A percentile compares a stretch with the other conserved stretches of the same genome.
Evolutionary conservation across 2,888 invertebrate species (phyloP).

Genomic region (Drosophila ustulata): DNA sequence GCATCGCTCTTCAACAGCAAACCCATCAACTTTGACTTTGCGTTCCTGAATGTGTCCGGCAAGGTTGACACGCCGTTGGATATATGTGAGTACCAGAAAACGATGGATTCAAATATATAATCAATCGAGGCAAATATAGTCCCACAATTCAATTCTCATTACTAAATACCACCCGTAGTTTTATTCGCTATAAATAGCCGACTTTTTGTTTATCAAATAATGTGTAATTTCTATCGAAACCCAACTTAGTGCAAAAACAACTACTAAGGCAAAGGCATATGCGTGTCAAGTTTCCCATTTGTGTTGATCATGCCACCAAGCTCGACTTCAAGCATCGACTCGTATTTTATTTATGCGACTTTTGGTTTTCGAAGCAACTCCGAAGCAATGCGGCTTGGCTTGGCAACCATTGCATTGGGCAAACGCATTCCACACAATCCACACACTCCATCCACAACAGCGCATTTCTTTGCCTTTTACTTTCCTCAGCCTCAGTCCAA

Average conservation of each 20-base stretch:
- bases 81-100: constrained; percentile 82
- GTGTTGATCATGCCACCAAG: constrained; percentile 58
- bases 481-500: constrained; percentile 29
- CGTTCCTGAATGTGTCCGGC: constrained; percentile 83
- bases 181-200: background rate
- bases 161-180: background rate
- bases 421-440: constrained; percentile 25
- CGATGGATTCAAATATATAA: no score
- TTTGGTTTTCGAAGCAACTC: constrained; percentile 28
- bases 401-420: constrained; percentile 9
- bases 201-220: constrained; percentile 1
- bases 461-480: constrained; percentile 47
- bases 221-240: background rate
- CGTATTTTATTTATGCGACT: constrained; percentile 25
- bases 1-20: constrained; percentile 58
- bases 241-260: background rate
- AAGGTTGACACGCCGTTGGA: constrained; percentile 82
- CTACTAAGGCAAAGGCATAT: background rate
- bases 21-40: constrained; percentile 67
- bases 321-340: constrained; percentile 9
- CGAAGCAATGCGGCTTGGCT: constrained; percentile 3
- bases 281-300: constrained; percentile 48
- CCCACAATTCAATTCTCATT: no score
- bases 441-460: constrained; percentile 7
- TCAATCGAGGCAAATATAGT: no score